These are phyloP conservation scores for Paguma larvata DNA, from an alignment of 2,797 vertebrate genomes.

Conservation along the genomic window DNA sequence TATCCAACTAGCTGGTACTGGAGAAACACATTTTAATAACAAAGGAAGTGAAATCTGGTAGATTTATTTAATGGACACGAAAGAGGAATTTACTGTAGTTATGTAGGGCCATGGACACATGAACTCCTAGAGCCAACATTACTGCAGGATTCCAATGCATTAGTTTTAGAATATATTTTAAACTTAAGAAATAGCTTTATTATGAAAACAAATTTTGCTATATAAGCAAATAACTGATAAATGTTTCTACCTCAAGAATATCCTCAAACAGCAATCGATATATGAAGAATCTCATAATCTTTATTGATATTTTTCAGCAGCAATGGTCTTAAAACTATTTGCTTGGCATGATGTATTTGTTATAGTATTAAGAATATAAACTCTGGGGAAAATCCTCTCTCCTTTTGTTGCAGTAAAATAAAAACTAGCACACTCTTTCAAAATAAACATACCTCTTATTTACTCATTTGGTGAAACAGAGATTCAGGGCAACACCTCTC, in stretches of 20 bases:
- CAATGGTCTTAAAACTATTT: conserved; percentile 63
- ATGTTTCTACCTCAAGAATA: conserved; percentile 58
- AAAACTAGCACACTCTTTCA: conserved; percentile 29
- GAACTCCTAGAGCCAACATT: not conserved
- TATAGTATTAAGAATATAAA: conserved; percentile 35
- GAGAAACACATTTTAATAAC: conserved; percentile 46
- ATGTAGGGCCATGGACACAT: not conserved
- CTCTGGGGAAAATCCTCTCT: not conserved
- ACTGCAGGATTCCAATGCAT: not conserved
- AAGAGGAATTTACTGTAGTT: conserved; percentile 34
- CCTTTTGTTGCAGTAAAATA: conserved; percentile 56
- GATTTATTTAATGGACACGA: conserved; percentile 44
- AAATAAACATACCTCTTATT: conserved; percentile 48
- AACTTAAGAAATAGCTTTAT: conserved; percentile 15
- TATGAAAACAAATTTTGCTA: conserved; percentile 62
- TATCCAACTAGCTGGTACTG: conserved; percentile 2
- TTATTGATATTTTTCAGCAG: conserved; percentile 45
- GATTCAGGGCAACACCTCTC: not conserved
- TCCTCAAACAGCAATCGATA: conserved; percentile 29
- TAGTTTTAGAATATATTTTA: conserved; percentile 57
- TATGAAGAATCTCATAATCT: conserved; percentile 34
- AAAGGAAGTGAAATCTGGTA: not conserved
- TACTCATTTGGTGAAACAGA: conserved; percentile 11
- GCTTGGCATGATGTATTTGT: conserved; percentile 39
- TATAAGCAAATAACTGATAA: conserved; percentile 42